phyloP scores from a whole-genome alignment of 2,888 invertebrate species.

The Koerneria pararmatus region DNA sequence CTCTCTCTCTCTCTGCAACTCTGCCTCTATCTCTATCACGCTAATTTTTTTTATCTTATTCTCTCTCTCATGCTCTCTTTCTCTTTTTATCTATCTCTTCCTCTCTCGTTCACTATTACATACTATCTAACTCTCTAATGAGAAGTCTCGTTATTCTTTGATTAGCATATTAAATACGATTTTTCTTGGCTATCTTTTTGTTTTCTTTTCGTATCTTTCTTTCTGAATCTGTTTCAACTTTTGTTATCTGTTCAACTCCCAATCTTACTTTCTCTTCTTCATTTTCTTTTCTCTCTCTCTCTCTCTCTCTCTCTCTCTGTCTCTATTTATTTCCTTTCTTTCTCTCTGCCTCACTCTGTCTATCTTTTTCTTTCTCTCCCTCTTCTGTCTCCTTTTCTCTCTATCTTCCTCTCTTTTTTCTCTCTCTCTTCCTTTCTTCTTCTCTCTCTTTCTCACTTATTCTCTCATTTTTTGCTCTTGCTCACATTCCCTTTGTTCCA shows the following conservation, averaged over 20 bases:
- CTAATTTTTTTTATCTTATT: not conserved
- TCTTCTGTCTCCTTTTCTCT: not conserved
- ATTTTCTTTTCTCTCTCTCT: not conserved
- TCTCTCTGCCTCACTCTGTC: not conserved
- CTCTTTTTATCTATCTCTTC: not conserved
- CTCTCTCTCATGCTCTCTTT: not conserved
- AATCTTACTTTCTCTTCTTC: slow-evolving; percentile 1
- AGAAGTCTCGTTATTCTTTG: not conserved
- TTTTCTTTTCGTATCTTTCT: no score
- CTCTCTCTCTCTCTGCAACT: not conserved
- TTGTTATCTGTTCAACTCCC: not conserved
- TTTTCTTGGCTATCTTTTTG: not conserved
- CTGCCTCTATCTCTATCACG: not conserved
- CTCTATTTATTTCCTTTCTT: not conserved
- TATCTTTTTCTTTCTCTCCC: not conserved
- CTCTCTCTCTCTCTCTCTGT: not conserved
- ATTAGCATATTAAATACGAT: not conserved
- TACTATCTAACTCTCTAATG: not conserved
- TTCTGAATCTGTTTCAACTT: slow-evolving; percentile 4
- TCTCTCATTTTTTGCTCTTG: not conserved
- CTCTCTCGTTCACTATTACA: not conserved
- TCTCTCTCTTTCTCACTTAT: not conserved
- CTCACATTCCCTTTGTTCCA: not conserved
- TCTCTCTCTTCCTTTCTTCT: not conserved
- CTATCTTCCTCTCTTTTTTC: not conserved